Evolutionary conservation across 2,113 vertebrate genomes (phyloP).

Genomic region (Psilopogon haemacephalus): DNA sequence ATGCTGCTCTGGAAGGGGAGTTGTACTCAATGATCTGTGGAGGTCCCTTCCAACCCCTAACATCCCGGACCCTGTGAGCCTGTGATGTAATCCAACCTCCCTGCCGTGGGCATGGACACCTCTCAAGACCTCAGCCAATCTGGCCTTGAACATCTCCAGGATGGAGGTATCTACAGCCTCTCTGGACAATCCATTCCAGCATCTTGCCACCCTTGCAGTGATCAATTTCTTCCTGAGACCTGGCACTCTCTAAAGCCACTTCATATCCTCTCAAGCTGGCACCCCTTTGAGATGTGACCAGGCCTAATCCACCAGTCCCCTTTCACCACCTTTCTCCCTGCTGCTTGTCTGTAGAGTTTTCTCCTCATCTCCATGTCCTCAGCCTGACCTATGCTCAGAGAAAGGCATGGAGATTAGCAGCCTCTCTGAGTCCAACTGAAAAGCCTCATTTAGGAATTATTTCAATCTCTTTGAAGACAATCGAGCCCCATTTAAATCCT

Average conservation of each 20-base stretch:
- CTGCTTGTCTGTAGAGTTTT: background rate
- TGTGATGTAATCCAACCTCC: no score
- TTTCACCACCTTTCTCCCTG: background rate
- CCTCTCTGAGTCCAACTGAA: background rate
- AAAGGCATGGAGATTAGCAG: background rate
- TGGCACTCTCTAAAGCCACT: background rate
- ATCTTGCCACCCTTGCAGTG: no score
- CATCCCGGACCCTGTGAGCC: no score
- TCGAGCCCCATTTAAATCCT: constrained; percentile 24
- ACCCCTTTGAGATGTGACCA: background rate
- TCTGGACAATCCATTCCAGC: no score
- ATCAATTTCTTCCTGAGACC: background rate
- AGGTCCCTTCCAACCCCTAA: no score
- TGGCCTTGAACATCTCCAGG: no score
- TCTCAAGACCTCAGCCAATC: no score
- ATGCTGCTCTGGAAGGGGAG: no score
- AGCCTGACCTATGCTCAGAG: constrained; percentile 23
- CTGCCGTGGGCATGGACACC: no score
- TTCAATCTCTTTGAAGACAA: constrained; percentile 58
- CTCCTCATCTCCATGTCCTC: background rate
- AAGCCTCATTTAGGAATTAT: constrained; percentile 44
- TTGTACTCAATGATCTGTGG: no score
- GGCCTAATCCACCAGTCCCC: background rate
- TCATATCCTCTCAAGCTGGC: background rate
- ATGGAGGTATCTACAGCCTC: no score